Conservation (phyloP, 2,888 invertebrate genomes). For the Melinopterus prodromus region DNA sequence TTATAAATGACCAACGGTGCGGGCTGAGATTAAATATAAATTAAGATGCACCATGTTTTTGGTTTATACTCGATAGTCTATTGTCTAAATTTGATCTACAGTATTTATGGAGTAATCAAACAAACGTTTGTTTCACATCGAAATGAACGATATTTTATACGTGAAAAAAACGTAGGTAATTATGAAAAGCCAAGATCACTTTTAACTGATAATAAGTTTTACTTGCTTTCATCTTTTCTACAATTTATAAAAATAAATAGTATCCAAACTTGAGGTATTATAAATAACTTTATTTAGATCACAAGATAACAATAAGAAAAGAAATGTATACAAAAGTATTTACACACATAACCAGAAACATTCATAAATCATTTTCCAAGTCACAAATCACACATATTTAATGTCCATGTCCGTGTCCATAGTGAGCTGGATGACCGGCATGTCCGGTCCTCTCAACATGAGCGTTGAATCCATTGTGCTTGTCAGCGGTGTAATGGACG, state of each 20-base stretch:
- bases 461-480: slow-evolving; percentile 59
- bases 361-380: neutral
- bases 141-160: too few species aligned
- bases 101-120: too few species aligned
- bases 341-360: neutral
- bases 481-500: slow-evolving; percentile 64
- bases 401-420: neutral
- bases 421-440: slow-evolving; percentile 37
- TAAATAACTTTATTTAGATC: neutral
- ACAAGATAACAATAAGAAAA: neutral
- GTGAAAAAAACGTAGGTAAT: too few species aligned
- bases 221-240: too few species aligned
- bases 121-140: too few species aligned
- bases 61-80: too few species aligned
- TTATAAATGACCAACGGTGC: too few species aligned
- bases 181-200: too few species aligned
- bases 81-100: too few species aligned
- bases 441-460: slow-evolving; percentile 17
- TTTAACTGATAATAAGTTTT: too few species aligned
- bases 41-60: too few species aligned
- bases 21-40: too few species aligned
- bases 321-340: neutral
- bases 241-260: neutral
- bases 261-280: neutral
- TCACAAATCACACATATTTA: neutral